These are phyloP conservation scores for Entomobrya proxima DNA, from an alignment of 2,888 invertebrate species.

Conservation along the genomic window DNA sequence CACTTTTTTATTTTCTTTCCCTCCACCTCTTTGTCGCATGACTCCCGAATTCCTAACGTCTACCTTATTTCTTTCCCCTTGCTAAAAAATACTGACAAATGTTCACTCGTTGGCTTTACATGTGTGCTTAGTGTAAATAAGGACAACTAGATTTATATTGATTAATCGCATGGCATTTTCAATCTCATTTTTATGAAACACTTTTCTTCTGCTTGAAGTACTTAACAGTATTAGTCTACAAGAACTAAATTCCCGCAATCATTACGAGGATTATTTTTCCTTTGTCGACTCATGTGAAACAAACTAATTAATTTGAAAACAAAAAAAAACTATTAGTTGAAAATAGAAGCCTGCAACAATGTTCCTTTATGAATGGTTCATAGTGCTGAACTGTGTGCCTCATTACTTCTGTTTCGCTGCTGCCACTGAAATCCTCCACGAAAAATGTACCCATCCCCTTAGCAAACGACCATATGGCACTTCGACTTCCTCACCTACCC, in stretches of 20 bases:
- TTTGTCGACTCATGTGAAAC: conserved; percentile 37
- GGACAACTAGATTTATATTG: conserved; percentile 41
- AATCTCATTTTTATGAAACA: conserved; percentile 22
- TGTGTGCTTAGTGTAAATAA: conserved; percentile 20
- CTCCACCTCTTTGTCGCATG: too few relatives aligned
- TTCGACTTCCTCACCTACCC: conserved; percentile 38
- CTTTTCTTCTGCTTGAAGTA: conserved; percentile 31
- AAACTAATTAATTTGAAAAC: conserved; percentile 49
- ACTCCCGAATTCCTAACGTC: not conserved
- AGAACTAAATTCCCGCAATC: not conserved
- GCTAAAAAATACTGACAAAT: conserved; percentile 7
- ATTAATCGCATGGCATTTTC: conserved; percentile 57
- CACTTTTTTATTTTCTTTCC: conserved; percentile 18
- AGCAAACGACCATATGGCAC: conserved; percentile 45
- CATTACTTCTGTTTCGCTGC: not conserved
- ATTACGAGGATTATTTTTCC: not conserved
- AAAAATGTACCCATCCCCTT: conserved; percentile 52
- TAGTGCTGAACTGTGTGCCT: not conserved
- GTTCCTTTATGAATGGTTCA: not conserved
- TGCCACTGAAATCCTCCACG: conserved; percentile 24
- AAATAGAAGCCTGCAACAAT: not conserved
- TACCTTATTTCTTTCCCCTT: not conserved
- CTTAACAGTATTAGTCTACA: not conserved
- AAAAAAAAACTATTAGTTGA: not conserved
- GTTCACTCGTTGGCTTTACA: not conserved